Evolutionary conservation across 2,797 vertebrate species (phyloP), one percentile per base, ranked within the genome.

Genomic region (Micropoecilia bifurca): DNA sequence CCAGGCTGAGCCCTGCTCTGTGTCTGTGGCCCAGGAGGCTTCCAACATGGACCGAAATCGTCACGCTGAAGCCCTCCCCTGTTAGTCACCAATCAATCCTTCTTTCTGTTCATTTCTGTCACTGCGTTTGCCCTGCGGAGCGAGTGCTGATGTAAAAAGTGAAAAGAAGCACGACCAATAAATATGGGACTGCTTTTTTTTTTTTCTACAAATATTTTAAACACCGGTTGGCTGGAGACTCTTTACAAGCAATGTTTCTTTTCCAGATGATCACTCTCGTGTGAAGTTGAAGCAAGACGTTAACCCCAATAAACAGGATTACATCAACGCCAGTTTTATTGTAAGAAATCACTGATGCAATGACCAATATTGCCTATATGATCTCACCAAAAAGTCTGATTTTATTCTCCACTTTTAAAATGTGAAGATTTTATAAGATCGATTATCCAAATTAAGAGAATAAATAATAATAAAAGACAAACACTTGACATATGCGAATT

Each of bases 241-340:
- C 39, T 22, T 61, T 47, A 36, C 28, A 22, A 77, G 53, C 33
- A 3, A 48, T 39, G 66, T 68, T 33, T 81, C 43, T 86, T 63
- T 83, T 88, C 6, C 85, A 99, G 99, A 99, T 80, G 98, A 99
- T 89, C 98, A 99, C 0, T 92, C 96, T 4, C 95, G 98, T 33
- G 97, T 99, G 92, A 99, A 98, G 92, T 95, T 99, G 94, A 99
- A 98, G 94, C 91, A 95, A 0, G 98, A 99, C 63, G 95, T 94
- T 68, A 98, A 97, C 87, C 92, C 97, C 0, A 97, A 92, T 80
- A 97, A 97, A 89, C 97, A 97, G 0, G 98, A 99, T 88, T 99
- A 98, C 94, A 98, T 99, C 93, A 99, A 99, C 0, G 98, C 98
- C 91, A 99, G 98, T 90, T 96, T 96, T 1, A 97, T 99, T 0